A percentile compares a stretch with the other conserved stretches of the same genome.
These are phyloP conservation scores for Montipora capitata DNA, from an alignment of 92 coral and sea anemone genomes.

Conservation along the genomic window DNA sequence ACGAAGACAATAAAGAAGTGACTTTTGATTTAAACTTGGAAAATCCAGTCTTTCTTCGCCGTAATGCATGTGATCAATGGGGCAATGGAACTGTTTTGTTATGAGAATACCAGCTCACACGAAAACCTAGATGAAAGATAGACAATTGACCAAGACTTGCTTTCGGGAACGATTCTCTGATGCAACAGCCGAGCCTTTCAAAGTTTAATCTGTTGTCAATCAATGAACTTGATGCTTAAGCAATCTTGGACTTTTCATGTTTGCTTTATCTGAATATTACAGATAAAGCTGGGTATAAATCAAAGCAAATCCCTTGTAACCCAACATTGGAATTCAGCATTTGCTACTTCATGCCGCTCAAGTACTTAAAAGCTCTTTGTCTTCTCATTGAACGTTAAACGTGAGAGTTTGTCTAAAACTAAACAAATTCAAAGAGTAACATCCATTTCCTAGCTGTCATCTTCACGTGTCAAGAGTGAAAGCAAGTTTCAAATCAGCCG, in stretches of 20 bases:
- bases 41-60: neutral
- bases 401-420: neutral
- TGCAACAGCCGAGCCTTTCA: neutral
- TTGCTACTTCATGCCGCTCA: slow-evolving; percentile 8
- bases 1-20: neutral
- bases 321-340: slow-evolving; percentile 16
- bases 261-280: slow-evolving; percentile 35
- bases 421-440: neutral
- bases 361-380: slow-evolving; percentile 22
- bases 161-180: neutral
- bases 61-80: neutral
- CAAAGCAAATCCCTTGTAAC: neutral
- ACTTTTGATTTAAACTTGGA: neutral
- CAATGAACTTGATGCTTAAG: neutral
- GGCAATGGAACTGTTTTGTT: neutral
- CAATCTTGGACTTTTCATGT: slow-evolving; percentile 2
- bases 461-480: neutral
- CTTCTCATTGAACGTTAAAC: neutral
- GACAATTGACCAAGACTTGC: slow-evolving; percentile 13
- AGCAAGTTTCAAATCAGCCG: neutral
- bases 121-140: neutral
- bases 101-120: neutral
- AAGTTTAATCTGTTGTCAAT: neutral
- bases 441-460: neutral
- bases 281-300: slow-evolving; percentile 46